A percentile compares a stretch with the other conserved stretches of the same genome.
Evolutionary conservation across 2,113 vertebrate species (phyloP).

Genomic region (Nematolebias whitei): DNA sequence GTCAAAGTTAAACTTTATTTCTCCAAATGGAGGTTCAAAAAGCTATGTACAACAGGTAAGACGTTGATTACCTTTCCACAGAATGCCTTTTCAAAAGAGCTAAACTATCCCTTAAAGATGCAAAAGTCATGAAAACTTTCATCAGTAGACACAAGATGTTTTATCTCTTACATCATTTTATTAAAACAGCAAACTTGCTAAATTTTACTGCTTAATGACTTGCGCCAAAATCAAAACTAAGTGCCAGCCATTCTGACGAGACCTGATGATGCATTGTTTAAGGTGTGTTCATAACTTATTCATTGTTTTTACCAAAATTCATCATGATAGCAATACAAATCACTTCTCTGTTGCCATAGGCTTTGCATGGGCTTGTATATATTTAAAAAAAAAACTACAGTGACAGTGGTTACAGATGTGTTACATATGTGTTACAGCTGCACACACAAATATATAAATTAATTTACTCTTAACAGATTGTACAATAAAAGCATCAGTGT

Average conservation of each 20-base stretch:
- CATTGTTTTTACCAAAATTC: conserved; percentile 7
- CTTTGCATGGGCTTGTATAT: conserved; percentile 69
- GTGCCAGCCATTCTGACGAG: conserved; percentile 10
- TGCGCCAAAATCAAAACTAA: conserved; percentile 30
- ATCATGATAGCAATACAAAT: conserved; percentile 58
- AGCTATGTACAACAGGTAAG: too few relatives aligned
- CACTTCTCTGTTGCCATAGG: conserved; percentile 43
- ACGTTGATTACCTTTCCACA: too few relatives aligned
- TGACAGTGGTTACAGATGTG: conserved; percentile 36
- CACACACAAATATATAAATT: conserved; percentile 21
- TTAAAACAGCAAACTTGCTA: neutral
- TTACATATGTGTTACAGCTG: conserved; percentile 25
- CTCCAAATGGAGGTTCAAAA: too few relatives aligned
- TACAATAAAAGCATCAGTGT: conserved; percentile 64
- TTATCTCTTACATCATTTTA: neutral
- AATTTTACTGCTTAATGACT: conserved; percentile 25
- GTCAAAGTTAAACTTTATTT: too few relatives aligned
- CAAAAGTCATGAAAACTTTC: too few relatives aligned
- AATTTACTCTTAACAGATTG: conserved; percentile 54
- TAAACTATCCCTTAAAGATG: too few relatives aligned
- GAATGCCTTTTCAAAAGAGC: too few relatives aligned
- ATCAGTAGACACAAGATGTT: too few relatives aligned
- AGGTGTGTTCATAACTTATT: too few relatives aligned
- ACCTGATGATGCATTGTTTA: neutral
- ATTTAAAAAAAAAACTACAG: conserved; percentile 26